phyloP scores from a whole-genome alignment of 2,888 invertebrate species.

The Caradrina kadenii region DNA sequence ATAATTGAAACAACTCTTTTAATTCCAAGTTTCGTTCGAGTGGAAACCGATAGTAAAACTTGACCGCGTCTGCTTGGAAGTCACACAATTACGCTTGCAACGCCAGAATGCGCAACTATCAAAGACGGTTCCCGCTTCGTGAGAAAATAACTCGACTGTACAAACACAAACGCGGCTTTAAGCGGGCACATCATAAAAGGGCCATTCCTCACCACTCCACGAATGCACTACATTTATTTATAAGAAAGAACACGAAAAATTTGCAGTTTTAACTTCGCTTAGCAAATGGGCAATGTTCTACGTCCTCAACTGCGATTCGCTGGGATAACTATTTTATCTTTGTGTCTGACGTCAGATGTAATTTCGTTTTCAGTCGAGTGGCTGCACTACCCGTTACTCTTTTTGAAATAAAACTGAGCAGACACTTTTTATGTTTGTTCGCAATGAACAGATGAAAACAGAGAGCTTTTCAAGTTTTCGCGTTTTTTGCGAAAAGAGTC shows the following conservation, averaged over 20 bases:
- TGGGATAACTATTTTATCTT: constrained; percentile 52
- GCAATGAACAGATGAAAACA: constrained; percentile 27
- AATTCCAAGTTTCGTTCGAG: constrained; percentile 15
- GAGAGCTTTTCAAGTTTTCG: constrained; percentile 22
- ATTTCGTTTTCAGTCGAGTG: constrained; percentile 54
- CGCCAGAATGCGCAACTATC: constrained; percentile 64
- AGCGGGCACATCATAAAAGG: constrained; percentile 61
- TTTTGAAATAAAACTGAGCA: constrained; percentile 47
- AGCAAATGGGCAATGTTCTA: constrained; percentile 62
- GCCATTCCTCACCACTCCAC: constrained; percentile 66
- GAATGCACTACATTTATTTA: constrained; percentile 74
- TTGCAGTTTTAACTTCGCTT: constrained; percentile 60
- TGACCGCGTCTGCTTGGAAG: constrained; percentile 47
- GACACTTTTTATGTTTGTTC: constrained; percentile 49
- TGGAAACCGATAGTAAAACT: constrained; percentile 34
- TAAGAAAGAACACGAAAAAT: constrained; percentile 65
- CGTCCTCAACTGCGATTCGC: constrained; percentile 62
- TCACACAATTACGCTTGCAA: constrained; percentile 65
- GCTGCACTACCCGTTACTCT: constrained; percentile 48
- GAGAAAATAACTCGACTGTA: constrained; percentile 65
- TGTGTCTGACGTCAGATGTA: constrained; percentile 50
- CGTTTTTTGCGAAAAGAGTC: neutral
- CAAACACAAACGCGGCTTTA: constrained; percentile 50
- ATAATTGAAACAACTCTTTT: neutral
- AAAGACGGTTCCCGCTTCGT: constrained; percentile 60